A percentile compares a stretch with the other conserved stretches of the same genome.
phyloP scores from a whole-genome alignment of 2,113 vertebrate genomes.

The Phaethornis superciliosus region DNA sequence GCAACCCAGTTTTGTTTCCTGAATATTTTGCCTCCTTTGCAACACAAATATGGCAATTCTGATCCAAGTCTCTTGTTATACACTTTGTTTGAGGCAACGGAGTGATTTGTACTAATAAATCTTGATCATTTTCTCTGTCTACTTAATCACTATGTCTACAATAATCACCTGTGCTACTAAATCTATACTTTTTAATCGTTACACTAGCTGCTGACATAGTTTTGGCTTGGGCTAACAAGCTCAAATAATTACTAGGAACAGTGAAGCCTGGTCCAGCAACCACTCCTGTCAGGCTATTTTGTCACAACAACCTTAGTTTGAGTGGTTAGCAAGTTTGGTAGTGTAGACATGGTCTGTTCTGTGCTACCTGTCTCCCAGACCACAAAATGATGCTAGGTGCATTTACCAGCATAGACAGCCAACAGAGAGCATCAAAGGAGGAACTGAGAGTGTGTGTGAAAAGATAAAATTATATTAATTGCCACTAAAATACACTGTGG shows the following conservation, averaged over 20 bases:
- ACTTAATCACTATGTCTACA: not conserved
- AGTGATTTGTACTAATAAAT: not conserved
- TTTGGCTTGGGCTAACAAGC: not conserved
- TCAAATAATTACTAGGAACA: not conserved
- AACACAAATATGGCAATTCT: not conserved
- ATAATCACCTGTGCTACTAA: constrained; percentile 35
- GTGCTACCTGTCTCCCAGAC: not conserved
- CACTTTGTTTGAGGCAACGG: not conserved
- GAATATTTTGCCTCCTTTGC: not conserved
- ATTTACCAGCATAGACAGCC: not conserved
- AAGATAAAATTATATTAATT: not conserved
- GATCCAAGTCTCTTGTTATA: not conserved
- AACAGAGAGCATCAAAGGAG: not conserved
- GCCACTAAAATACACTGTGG: not conserved
- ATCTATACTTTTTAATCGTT: constrained; percentile 16
- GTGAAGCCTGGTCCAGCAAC: not conserved
- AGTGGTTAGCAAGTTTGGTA: not conserved
- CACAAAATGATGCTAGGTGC: not conserved
- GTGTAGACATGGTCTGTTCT: not conserved
- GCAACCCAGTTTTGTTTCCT: not conserved
- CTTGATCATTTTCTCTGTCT: not conserved
- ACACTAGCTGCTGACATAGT: not conserved
- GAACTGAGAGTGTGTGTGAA: not conserved
- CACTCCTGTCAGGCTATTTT: not conserved
- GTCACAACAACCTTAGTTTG: not conserved